Conservation (phyloP, 1,140 invertebrate genomes). For the Bradynema listronoti region DNA sequence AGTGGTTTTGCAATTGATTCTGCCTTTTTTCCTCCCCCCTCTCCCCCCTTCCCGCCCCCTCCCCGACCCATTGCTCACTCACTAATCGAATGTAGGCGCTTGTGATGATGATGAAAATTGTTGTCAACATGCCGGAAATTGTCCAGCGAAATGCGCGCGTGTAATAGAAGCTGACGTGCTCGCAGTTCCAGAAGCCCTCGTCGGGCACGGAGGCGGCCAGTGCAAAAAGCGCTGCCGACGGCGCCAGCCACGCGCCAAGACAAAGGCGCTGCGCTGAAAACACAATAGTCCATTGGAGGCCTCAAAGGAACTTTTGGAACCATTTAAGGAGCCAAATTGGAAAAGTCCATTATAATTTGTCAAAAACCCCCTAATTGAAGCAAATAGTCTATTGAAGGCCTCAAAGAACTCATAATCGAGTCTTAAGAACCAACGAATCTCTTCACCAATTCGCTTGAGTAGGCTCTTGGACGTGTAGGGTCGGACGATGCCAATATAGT, state of each 20-base stretch:
- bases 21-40: too few species aligned
- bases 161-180: constrained; percentile 39
- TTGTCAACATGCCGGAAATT: constrained; percentile 32
- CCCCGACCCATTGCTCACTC: too few species aligned
- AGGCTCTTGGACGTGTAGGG: constrained; percentile 23
- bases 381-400: too few species aligned
- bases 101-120: constrained; percentile 39
- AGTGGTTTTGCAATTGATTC: too few species aligned
- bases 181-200: constrained; percentile 39
- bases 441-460: constrained; percentile 8
- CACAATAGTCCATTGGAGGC: too few species aligned
- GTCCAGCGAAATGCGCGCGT: constrained; percentile 30
- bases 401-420: too few species aligned
- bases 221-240: constrained; percentile 21
- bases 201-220: constrained; percentile 20
- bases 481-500: constrained; percentile 37
- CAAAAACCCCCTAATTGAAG: too few species aligned
- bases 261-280: constrained; percentile 26
- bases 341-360: too few species aligned
- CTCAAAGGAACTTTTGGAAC: too few species aligned
- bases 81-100: constrained; percentile 35
- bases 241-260: constrained; percentile 29
- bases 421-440: too few species aligned
- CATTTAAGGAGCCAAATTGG: too few species aligned
- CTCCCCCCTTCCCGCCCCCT: too few species aligned